Percentiles rank a stretch among this genome's conserved stretches.
phyloP scores from a whole-genome alignment of 2,888 invertebrate genomes.

The Clanis bilineata region DNA sequence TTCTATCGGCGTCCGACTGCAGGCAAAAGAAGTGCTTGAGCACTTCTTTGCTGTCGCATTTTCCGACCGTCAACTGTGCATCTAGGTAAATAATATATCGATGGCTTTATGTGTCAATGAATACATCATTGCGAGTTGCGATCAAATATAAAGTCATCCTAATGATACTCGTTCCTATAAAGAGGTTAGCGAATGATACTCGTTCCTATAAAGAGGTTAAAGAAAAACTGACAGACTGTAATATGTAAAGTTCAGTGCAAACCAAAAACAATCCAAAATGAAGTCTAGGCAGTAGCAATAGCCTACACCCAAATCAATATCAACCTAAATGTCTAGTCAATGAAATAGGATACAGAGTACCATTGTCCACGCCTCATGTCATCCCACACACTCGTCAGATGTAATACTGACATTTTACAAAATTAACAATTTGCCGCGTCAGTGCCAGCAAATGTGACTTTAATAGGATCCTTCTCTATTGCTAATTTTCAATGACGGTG shows the following conservation, averaged over 20 bases:
- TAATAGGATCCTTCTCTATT: constrained; percentile 4
- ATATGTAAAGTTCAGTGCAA: neutral
- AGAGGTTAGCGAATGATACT: too few relatives aligned
- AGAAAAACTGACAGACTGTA: too few relatives aligned
- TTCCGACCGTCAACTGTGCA: too few relatives aligned
- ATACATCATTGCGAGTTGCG: too few relatives aligned
- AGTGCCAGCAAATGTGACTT: neutral
- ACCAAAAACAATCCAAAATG: neutral
- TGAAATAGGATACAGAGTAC: neutral
- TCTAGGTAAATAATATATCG: too few relatives aligned
- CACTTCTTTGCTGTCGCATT: too few relatives aligned
- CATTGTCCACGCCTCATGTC: neutral
- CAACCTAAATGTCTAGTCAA: neutral
- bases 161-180: too few relatives aligned
- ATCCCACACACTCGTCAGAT: neutral
- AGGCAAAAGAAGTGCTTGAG: too few relatives aligned
- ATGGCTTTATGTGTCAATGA: too few relatives aligned
- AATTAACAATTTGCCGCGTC: constrained; percentile 13
- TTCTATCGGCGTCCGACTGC: too few relatives aligned
- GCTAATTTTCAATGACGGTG: constrained; percentile 5
- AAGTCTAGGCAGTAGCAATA: neutral
- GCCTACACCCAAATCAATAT: neutral
- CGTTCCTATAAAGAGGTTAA: too few relatives aligned
- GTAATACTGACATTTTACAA: constrained; percentile 7
- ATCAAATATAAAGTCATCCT: too few relatives aligned